Base-by-base conservation (phyloP, 2,113 vertebrate genomes). In the Loxodonta africana region DNA sequence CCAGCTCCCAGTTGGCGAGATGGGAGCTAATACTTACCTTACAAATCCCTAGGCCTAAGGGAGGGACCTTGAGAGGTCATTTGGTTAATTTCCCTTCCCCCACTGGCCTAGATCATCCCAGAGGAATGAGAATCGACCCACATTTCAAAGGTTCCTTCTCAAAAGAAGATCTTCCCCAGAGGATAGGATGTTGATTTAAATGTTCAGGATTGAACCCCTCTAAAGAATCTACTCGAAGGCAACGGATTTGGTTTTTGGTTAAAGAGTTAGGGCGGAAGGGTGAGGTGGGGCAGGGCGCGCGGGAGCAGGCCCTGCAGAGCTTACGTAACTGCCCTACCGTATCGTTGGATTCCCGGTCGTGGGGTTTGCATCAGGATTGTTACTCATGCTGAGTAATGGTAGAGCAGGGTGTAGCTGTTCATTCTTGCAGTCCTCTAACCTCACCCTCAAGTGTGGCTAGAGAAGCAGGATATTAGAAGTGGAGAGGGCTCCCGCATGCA, bases 61-160 rank as follows among this genome's bases (percentile, higher is more conserved):
- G 78, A 96, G 91, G 83, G 93, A 95, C 96, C 95, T 97, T 98
- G 91, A 97, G 97, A 98, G 97, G 97, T 97, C 97, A 95, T 96
- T 93, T 83, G 88, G 28, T 51, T 88, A 69, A 25, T 93, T 86
- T 89, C 80, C 93, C 91, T 83, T 81, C 84, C 90, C 88, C 94
- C 74, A 78, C 76, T 6, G 8, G 26, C 48, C 60, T 95, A 83
- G 44, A 84, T 57, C 84, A 60, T 94, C 33, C 18, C 67, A 85
- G 82, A 73, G 12, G 62, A 71, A 76, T 37, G 53, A 71, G 46
- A 95, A 93, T 89, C 0, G 2, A 44, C 73, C 83, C 78, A 80
- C 48, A 44, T 96, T 94, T 94, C 57, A 37, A 63, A 93, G 88
- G 73, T 71, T 46, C 21, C 5, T 48, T 74, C 65, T 60, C n/a